phyloP scores from a whole-genome alignment of 2,888 invertebrate species.

The Baccha elongata region DNA sequence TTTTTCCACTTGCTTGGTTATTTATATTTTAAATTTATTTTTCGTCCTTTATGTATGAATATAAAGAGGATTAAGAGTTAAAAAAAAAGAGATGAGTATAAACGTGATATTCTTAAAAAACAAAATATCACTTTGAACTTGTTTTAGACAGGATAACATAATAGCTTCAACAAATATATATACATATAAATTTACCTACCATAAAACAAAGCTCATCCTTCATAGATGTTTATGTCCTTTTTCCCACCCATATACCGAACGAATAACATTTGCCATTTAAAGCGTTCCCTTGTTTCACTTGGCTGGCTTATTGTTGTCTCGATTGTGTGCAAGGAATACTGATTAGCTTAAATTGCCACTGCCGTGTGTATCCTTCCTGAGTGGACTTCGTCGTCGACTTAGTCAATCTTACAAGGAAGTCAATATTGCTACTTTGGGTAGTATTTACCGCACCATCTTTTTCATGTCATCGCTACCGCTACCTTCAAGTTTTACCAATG shows the following conservation, averaged over 20 bases:
- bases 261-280: constrained; percentile 65
- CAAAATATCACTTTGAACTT: constrained; percentile 59
- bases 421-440: constrained; percentile 49
- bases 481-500: constrained; percentile 39
- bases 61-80: constrained; percentile 21
- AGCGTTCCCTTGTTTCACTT: constrained; percentile 69
- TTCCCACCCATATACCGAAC: not conserved
- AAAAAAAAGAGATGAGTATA: constrained; percentile 26
- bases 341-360: constrained; percentile 66
- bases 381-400: constrained; percentile 4
- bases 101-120: constrained; percentile 54
- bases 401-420: constrained; percentile 67
- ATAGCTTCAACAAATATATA: not conserved
- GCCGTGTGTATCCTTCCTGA: constrained; percentile 50
- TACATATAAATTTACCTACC: too few relatives aligned
- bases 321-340: constrained; percentile 65
- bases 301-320: constrained; percentile 67
- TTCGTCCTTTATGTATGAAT: constrained; percentile 4
- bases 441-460: constrained; percentile 28
- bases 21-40: constrained; percentile 45
- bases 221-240: constrained; percentile 54
- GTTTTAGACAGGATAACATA: constrained; percentile 28
- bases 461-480: not conserved
- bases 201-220: constrained; percentile 17
- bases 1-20: constrained; percentile 22